Conservation (phyloP, 2,113 vertebrate species). For the Bagarius yarrelli region DNA sequence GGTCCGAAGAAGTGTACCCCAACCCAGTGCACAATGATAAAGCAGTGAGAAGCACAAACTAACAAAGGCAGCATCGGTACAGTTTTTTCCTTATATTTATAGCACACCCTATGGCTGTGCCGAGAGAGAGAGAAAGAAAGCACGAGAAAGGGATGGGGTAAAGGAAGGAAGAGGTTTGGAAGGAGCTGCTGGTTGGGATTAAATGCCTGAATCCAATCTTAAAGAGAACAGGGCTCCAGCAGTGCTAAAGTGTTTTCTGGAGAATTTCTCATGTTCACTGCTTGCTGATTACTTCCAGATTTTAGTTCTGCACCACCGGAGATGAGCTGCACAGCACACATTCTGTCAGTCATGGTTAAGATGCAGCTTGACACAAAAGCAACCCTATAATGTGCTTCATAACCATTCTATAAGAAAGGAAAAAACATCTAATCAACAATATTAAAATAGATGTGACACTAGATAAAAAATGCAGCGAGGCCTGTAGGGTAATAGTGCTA, state of each 20-base stretch:
- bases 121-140: constrained; percentile 53
- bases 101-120: constrained; percentile 86
- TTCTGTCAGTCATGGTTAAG: constrained; percentile 83
- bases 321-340: constrained; percentile 78
- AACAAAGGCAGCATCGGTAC: constrained; percentile 74
- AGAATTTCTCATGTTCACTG: constrained; percentile 91
- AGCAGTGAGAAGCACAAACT: constrained; percentile 64
- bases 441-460: constrained; percentile 40
- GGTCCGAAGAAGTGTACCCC: not conserved
- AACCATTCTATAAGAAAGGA: constrained; percentile 59
- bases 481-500: constrained; percentile 13
- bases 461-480: constrained; percentile 41
- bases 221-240: constrained; percentile 89
- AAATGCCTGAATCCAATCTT: constrained; percentile 95
- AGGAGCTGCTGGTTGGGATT: constrained; percentile 87
- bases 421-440: constrained; percentile 46
- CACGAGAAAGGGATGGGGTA: constrained; percentile 61
- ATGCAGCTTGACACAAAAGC: constrained; percentile 74
- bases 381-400: constrained; percentile 57
- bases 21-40: constrained; percentile 2
- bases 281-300: constrained; percentile 99
- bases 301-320: constrained; percentile 93
- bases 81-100: constrained; percentile 82
- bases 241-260: constrained; percentile 89
- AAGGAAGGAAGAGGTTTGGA: constrained; percentile 69